phyloP scores from a whole-genome alignment of 2,888 invertebrate genomes.

The Crossocerus cetratus region DNA sequence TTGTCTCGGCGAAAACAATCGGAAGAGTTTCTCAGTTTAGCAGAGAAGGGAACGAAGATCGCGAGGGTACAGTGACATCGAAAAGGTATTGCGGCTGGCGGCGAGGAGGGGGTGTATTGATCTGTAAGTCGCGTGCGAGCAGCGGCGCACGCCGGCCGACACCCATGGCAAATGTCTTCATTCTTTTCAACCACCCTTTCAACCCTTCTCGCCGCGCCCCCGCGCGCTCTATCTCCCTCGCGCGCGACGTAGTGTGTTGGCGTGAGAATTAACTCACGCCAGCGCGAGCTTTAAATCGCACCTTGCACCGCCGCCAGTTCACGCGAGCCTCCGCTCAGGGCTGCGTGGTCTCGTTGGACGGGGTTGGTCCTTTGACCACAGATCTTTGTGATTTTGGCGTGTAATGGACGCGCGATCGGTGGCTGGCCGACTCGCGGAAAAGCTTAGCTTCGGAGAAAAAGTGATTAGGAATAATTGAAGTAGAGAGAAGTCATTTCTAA shows the following conservation, averaged over 20 bases:
- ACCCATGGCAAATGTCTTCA: constrained; percentile 72
- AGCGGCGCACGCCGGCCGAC: constrained; percentile 70
- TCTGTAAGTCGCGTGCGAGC: constrained; percentile 69
- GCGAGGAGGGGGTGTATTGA: constrained; percentile 66
- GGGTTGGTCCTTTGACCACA: constrained; percentile 52
- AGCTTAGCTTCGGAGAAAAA: no score
- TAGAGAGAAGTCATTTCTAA: no score
- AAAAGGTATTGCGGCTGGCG: constrained; percentile 51
- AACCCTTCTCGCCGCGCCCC: constrained; percentile 29
- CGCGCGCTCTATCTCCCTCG: no score
- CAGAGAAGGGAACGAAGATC: constrained; percentile 35
- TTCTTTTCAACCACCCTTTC: constrained; percentile 58
- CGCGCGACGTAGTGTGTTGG: no score
- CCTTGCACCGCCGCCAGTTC: constrained; percentile 56
- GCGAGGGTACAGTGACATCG: constrained; percentile 54
- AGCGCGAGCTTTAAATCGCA: constrained; percentile 52
- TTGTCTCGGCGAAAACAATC: neutral
- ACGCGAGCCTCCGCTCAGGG: constrained; percentile 55
- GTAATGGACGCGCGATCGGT: constrained; percentile 36
- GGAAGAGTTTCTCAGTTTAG: no score
- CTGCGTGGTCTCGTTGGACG: constrained; percentile 57
- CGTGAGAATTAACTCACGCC: constrained; percentile 41
- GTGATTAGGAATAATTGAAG: no score
- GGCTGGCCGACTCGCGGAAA: no score
- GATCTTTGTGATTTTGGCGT: constrained; percentile 48